Evolutionary conservation across 2,113 vertebrate genomes (phyloP).

Genomic region (Emydura subglobosa): DNA sequence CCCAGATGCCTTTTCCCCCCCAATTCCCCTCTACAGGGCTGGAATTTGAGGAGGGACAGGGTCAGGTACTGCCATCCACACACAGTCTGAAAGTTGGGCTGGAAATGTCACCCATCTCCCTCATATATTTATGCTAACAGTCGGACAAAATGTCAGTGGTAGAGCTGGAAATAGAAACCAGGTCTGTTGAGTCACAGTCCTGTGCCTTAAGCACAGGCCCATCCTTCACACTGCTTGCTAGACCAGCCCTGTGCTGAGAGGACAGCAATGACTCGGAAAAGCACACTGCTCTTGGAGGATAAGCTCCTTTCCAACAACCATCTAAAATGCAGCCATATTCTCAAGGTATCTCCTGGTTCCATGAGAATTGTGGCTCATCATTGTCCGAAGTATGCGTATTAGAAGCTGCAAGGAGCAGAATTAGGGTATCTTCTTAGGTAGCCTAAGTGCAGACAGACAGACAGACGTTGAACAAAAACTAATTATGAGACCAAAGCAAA

Average conservation of each 20-base stretch:
- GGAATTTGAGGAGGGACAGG: neutral
- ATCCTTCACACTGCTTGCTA: rapidly evolving
- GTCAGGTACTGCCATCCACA: neutral
- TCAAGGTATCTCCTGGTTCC: neutral
- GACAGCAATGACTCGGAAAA: neutral
- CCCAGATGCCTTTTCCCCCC: neutral
- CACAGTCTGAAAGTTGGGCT: neutral
- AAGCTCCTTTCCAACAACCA: neutral
- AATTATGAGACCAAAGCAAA: neutral
- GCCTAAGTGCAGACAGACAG: neutral
- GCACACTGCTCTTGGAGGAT: too few species aligned
- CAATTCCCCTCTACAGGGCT: neutral
- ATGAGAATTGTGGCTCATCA: neutral
- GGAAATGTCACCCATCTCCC: neutral
- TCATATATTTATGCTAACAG: too few species aligned
- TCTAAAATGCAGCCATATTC: neutral
- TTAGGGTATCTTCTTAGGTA: neutral
- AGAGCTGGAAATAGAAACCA: too few species aligned
- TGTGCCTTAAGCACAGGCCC: neutral
- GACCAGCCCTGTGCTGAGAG: neutral
- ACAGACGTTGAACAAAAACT: neutral
- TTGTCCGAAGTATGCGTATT: neutral
- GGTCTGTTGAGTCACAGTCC: too few species aligned
- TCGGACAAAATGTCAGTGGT: too few species aligned
- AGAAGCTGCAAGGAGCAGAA: neutral